These are phyloP conservation scores for Bettongia penicillata DNA, from an alignment of 2,113 vertebrate genomes.

Conservation along the genomic window DNA sequence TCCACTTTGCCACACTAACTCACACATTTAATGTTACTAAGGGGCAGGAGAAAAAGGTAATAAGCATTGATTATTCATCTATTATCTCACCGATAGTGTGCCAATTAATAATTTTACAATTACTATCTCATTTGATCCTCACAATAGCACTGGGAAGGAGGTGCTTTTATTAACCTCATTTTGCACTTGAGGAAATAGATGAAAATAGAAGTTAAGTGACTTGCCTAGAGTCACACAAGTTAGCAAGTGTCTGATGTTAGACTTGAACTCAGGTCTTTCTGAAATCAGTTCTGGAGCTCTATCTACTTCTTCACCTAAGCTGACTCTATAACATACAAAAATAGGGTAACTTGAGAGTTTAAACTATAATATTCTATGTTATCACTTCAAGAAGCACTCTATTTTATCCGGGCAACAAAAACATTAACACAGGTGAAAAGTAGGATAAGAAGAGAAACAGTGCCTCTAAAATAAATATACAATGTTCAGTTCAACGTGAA, in stretches of 20 bases:
- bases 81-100: neutral
- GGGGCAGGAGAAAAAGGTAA: neutral
- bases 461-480: constrained; percentile 65
- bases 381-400: neutral
- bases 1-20: neutral
- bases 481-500: constrained; percentile 42
- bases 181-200: neutral
- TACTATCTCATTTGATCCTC: neutral
- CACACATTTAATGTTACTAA: neutral
- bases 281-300: neutral
- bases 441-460: constrained; percentile 43
- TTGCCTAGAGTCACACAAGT: neutral
- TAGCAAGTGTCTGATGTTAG: neutral
- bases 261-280: neutral
- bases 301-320: neutral
- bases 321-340: neutral
- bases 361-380: neutral
- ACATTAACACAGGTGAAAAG: neutral
- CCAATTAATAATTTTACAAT: neutral
- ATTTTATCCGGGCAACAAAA: neutral
- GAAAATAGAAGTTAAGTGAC: neutral
- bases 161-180: neutral
- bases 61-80: neutral
- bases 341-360: neutral
- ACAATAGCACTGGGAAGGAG: neutral